Evolutionary conservation across 2,888 invertebrate genomes (phyloP), one percentile per base, ranked within the genome.

Genomic region (Spodoptera littoralis): DNA sequence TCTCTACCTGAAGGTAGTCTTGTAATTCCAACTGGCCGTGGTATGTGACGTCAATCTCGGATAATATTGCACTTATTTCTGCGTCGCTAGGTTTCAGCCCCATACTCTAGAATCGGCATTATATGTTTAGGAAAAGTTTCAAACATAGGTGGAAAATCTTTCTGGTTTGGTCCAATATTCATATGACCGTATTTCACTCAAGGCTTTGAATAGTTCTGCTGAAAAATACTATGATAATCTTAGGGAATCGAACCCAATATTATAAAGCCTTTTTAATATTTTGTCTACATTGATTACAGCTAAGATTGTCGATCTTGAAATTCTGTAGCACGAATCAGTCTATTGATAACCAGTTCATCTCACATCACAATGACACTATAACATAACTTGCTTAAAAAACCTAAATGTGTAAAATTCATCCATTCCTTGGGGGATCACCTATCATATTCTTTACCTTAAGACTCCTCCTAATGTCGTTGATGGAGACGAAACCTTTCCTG

Each of bases 401-500:
- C 6, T 36, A 36, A 9, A 36, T 9, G 6, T 27, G 27, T 27
- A 27, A 36, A 36, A 36, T 36, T 8, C 36, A 9, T 36, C 6
- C 9, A 0, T 1, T 8, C 36, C 1, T 9, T 36, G 9, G 36
- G 36, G 36, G 1, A 9, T 36, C 43, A 47, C 46, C 18, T 13
- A 41, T 70, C n/a, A 13, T 12, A 2, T 18, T 8, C 11, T 50
- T 66, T 87, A 99, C 99, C 97, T 99, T 99, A 65, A 99, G 96
- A 89, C 98, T 98, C 86, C 98, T 96, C 77, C 99, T 96, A 77
- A 99, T 98, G 88, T 99, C 99, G 89, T 99, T 99, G 82, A 99
- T 98, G 27, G 99, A 99, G 66, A 99, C 99, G 92, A 98, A 99
- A 79, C 99, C 99, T 91, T 99, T 99, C 85, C 97, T 96, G 86